phyloP scores from a whole-genome alignment of 2,113 vertebrate genomes.

The Tiliqua scincoides region DNA sequence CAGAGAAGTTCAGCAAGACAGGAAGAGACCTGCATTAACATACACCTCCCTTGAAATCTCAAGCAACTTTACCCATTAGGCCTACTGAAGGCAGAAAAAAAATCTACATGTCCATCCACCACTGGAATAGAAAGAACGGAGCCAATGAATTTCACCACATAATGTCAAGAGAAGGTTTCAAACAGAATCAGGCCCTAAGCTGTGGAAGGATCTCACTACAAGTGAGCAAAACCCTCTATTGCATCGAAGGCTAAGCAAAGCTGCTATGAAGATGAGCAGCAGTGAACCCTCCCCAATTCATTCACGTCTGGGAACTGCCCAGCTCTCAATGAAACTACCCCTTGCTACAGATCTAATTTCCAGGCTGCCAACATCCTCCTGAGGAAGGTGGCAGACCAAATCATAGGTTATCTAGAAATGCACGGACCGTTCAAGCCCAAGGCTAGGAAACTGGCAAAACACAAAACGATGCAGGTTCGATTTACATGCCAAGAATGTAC shows the following conservation, averaged over 20 bases:
- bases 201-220: not conserved
- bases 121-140: not conserved
- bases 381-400: slow-evolving; percentile 15
- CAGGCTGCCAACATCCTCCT: not conserved
- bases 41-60: not conserved
- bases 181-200: not conserved
- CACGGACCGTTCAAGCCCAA: accelerated
- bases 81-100: not conserved
- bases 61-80: not conserved
- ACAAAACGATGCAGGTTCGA: not conserved
- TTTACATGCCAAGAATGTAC: too few relatives aligned
- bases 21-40: not conserved
- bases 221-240: not conserved
- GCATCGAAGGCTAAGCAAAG: not conserved
- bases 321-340: not conserved
- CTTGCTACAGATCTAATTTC: not conserved
- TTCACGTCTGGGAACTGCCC: not conserved
- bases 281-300: not conserved
- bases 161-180: not conserved
- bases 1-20: not conserved
- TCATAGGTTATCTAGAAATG: not conserved
- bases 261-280: not conserved
- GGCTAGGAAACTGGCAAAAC: not conserved
- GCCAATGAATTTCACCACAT: not conserved
- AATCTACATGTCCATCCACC: accelerated